phyloP scores from a whole-genome alignment of 2,888 invertebrate genomes.

The Euphydryas editha region DNA sequence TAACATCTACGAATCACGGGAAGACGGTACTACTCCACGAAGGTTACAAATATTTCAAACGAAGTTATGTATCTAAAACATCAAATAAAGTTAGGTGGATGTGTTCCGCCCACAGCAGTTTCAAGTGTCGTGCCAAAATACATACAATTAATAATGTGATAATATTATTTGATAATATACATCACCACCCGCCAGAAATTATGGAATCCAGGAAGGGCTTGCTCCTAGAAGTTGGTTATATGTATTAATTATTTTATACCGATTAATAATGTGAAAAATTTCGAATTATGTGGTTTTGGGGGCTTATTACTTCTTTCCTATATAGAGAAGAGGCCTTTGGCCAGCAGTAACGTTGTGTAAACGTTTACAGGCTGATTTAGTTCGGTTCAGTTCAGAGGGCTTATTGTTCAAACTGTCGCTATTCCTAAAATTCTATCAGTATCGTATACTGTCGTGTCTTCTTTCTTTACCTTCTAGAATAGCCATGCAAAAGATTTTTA shows the following conservation, averaged over 20 bases:
- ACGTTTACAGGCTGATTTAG: too few species aligned
- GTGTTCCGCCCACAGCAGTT: constrained; percentile 40
- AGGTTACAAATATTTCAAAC: constrained; percentile 46
- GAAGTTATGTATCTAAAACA: neutral
- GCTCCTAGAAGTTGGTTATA: neutral
- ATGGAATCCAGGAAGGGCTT: neutral
- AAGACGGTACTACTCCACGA: constrained; percentile 42
- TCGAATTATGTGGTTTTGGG: neutral
- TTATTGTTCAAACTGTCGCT: too few species aligned
- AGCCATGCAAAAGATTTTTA: too few species aligned
- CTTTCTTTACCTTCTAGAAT: too few species aligned
- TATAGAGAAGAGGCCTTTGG: too few species aligned
- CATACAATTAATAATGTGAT: constrained; percentile 42
- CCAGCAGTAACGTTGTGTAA: too few species aligned
- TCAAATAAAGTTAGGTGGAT: constrained; percentile 45
- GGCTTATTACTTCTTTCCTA: too few species aligned
- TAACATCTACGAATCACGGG: constrained; percentile 48
- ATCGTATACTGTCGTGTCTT: too few species aligned
- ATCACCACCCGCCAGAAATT: constrained; percentile 21
- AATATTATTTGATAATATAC: constrained; percentile 20
- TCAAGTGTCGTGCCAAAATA: constrained; percentile 41
- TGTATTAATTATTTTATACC: neutral
- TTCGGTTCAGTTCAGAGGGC: too few species aligned
- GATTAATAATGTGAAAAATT: neutral
- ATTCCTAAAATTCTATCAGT: too few species aligned